These are phyloP conservation scores for Neostethus bicornis DNA, from an alignment of 2,797 vertebrate species.

Conservation along the genomic window DNA sequence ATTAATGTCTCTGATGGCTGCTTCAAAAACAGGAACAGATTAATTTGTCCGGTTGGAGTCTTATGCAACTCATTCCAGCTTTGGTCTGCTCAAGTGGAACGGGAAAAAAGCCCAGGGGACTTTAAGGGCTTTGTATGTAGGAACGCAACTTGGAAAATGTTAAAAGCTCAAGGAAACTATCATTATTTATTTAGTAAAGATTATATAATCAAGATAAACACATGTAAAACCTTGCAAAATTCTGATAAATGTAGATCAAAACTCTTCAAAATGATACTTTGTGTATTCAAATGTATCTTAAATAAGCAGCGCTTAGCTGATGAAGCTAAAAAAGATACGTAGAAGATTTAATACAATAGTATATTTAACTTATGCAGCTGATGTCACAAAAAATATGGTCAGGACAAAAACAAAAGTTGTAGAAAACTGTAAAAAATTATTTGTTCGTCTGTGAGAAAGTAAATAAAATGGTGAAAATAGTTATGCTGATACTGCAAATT, in stretches of 20 bases:
- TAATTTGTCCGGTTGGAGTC: constrained; percentile 68
- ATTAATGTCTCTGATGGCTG: constrained; percentile 66
- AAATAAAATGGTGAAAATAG: no score
- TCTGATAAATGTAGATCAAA: background rate
- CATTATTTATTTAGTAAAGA: background rate
- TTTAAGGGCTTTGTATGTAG: constrained; percentile 47
- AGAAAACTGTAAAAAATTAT: no score
- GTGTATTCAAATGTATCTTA: background rate
- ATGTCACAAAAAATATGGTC: no score
- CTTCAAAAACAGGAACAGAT: constrained; percentile 69
- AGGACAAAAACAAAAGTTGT: no score
- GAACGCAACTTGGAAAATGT: constrained; percentile 11
- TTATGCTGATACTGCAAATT: constrained; percentile 26
- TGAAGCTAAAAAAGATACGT: constrained; percentile 17
- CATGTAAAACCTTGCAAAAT: background rate
- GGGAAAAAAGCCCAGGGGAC: constrained; percentile 44
- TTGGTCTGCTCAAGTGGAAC: constrained; percentile 56
- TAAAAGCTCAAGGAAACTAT: constrained; percentile 11
- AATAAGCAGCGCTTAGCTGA: background rate
- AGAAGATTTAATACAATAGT: no score
- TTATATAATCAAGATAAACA: background rate
- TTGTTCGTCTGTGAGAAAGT: no score
- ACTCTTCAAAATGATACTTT: background rate
- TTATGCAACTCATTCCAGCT: constrained; percentile 57
- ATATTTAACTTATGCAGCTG: no score